phyloP scores from a whole-genome alignment of 2,797 vertebrate species.

The Setipinna tenuifilis region DNA sequence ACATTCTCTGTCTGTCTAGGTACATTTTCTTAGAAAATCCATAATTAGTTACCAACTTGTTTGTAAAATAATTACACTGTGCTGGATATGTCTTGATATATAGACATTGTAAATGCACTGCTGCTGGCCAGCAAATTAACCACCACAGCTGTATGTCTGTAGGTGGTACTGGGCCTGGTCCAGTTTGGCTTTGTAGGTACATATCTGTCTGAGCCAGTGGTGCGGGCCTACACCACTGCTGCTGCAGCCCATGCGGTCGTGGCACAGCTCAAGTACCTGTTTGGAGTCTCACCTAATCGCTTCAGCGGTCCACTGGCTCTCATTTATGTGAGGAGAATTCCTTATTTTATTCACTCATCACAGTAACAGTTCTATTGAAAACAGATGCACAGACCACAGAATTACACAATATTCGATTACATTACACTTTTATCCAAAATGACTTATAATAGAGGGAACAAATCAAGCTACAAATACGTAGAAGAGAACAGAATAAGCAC shows the following conservation, averaged over 20 bases:
- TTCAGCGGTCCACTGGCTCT: constrained; percentile 77
- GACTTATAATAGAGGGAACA: too few relatives aligned
- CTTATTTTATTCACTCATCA: neutral
- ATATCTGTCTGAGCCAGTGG: constrained; percentile 92
- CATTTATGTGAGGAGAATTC: constrained; percentile 75
- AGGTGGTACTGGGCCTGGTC: constrained; percentile 88
- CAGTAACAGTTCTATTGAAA: neutral
- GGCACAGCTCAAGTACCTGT: constrained; percentile 90
- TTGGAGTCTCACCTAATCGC: constrained; percentile 78
- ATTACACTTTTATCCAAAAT: too few relatives aligned
- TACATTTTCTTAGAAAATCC: neutral
- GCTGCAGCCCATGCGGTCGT: constrained; percentile 86
- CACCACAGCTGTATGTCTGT: constrained; percentile 19
- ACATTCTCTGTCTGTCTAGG: neutral
- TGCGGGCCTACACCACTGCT: constrained; percentile 92
- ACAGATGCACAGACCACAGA: neutral
- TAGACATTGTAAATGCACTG: neutral
- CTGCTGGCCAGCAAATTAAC: neutral
- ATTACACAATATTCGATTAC: too few relatives aligned
- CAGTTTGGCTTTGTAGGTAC: constrained; percentile 96
- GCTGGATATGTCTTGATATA: neutral
- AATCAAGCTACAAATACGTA: too few relatives aligned
- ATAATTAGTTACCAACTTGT: neutral
- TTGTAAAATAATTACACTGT: neutral
- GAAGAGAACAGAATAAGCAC: too few relatives aligned